phyloP scores from a whole-genome alignment of 2,113 vertebrate genomes.

The Campylomormyrus tamandua region DNA sequence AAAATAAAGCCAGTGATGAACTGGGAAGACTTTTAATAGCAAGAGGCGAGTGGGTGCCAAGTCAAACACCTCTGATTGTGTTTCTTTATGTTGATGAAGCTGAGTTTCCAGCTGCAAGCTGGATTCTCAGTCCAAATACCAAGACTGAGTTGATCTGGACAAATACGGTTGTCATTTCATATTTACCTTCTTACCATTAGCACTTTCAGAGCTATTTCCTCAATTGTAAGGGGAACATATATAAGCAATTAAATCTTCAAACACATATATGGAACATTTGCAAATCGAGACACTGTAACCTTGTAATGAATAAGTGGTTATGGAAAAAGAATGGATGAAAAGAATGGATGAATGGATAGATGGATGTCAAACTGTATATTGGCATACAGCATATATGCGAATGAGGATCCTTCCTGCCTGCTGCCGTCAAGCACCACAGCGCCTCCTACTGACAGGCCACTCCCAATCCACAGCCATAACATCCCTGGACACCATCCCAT shows the following conservation, averaged over 20 bases:
- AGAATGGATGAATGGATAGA: background rate
- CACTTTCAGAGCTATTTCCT: background rate
- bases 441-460: background rate
- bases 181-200: background rate
- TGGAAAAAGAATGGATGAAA: background rate
- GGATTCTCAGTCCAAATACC: background rate
- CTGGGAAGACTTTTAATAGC: slow-evolving; percentile 24
- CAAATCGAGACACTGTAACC: background rate
- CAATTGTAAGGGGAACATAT: background rate
- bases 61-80: background rate
- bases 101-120: background rate
- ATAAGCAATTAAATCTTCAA: background rate
- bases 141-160: background rate
- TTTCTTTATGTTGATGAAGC: slow-evolving; percentile 20
- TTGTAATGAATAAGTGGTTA: background rate
- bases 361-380: background rate
- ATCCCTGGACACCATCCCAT: background rate
- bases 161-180: background rate
- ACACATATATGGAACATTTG: background rate
- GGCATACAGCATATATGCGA: background rate
- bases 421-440: background rate
- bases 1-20: slow-evolving; percentile 30
- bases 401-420: background rate
- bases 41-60: slow-evolving; percentile 20
- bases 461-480: background rate